Conservation (phyloP, 1,140 invertebrate species). For the Drosophila elegans region DNA sequence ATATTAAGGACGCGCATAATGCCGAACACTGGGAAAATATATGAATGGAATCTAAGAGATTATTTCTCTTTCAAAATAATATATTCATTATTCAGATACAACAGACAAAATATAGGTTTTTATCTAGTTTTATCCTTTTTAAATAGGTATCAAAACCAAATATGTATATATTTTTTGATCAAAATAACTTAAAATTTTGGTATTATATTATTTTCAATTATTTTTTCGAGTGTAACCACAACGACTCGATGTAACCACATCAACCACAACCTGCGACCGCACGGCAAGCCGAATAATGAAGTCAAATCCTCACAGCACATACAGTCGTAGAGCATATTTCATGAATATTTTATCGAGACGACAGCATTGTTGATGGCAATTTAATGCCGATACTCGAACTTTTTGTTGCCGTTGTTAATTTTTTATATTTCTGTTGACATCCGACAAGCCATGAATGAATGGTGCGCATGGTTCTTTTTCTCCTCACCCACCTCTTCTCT, state of each 20-base stretch:
- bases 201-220: no score
- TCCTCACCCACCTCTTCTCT: neutral
- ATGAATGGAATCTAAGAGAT: neutral
- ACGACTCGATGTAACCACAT: conserved; percentile 21
- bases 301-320: conserved; percentile 48
- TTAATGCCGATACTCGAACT: conserved; percentile 20
- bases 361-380: conserved; percentile 22
- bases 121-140: no score
- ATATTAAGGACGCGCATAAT: conserved; percentile 24
- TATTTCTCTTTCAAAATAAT: no score
- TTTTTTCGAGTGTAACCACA: conserved; percentile 12
- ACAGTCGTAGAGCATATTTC: conserved; percentile 30
- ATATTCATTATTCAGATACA: no score
- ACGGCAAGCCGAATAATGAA: conserved; percentile 51
- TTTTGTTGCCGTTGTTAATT: conserved; percentile 24
- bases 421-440: conserved; percentile 41
- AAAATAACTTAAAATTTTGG: no score
- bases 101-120: no score
- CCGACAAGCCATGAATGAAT: conserved; percentile 41
- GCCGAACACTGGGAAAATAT: conserved; percentile 14
- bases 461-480: neutral
- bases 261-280: conserved; percentile 43
- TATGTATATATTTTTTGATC: no score
- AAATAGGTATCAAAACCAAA: no score
- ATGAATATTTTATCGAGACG: conserved; percentile 48